phyloP scores from a whole-genome alignment of 2,113 vertebrate genomes.

The Caretta caretta region DNA sequence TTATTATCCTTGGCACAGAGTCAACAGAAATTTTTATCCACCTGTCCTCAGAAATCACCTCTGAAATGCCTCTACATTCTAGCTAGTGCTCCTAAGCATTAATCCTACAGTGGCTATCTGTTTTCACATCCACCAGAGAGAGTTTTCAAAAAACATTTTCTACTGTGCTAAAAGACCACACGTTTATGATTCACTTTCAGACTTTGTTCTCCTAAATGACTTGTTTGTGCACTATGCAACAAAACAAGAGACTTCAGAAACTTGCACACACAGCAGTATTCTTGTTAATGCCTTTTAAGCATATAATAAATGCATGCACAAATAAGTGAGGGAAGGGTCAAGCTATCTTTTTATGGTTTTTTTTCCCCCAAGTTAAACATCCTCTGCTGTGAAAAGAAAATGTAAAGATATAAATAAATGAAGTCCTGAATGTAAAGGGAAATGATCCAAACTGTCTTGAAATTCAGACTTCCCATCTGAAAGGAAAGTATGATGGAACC shows the following conservation, averaged over 20 bases:
- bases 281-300: constrained; percentile 53
- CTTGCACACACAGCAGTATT: constrained; percentile 47
- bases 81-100: constrained; percentile 1
- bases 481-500: not conserved
- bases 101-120: constrained; percentile 10
- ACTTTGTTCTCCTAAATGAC: constrained; percentile 77
- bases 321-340: constrained; percentile 22
- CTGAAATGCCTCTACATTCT: not conserved
- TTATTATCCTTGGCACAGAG: constrained; percentile 58
- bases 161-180: constrained; percentile 22
- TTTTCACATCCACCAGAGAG: constrained; percentile 31
- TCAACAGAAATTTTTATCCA: constrained; percentile 7
- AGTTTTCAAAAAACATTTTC: constrained; percentile 58
- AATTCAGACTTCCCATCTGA: constrained; percentile 1
- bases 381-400: not conserved
- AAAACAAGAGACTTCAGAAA: constrained; percentile 67
- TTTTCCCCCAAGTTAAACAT: not conserved
- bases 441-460: not conserved
- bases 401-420: not conserved
- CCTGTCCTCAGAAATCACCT: constrained; percentile 20
- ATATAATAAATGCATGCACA: constrained; percentile 30
- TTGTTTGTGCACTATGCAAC: constrained; percentile 72
- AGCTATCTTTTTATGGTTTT: not conserved
- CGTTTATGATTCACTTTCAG: constrained; percentile 81
- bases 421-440: not conserved